phyloP scores from a whole-genome alignment of 2,888 invertebrate species.

The Drosophila melanosoma region DNA sequence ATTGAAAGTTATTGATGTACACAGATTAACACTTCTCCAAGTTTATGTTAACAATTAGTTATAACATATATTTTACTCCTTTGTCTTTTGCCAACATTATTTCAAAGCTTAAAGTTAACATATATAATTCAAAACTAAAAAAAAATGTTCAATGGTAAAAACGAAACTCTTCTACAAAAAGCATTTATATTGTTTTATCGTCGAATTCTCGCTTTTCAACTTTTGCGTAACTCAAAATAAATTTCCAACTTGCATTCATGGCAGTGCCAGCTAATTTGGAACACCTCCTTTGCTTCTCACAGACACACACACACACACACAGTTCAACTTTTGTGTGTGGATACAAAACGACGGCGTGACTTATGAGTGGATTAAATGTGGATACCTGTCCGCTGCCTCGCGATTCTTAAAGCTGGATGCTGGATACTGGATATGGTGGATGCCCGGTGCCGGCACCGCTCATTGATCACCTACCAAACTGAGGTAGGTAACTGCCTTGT shows the following conservation, averaged over 20 bases:
- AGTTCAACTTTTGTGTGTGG: conserved; percentile 18
- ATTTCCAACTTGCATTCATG: neutral
- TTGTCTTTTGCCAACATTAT: neutral
- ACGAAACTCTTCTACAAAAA: neutral
- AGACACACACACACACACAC: conserved; percentile 1
- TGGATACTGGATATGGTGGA: neutral
- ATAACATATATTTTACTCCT: neutral
- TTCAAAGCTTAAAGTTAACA: neutral
- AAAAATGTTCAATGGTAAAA: neutral
- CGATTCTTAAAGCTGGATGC: conserved; percentile 2
- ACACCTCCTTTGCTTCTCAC: conserved; percentile 21
- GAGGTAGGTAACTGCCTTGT: conserved; percentile 60
- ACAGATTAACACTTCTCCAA: conserved; percentile 23
- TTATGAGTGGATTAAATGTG: conserved; percentile 67
- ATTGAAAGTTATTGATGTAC: conserved; percentile 36
- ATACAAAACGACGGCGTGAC: conserved; percentile 63
- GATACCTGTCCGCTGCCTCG: conserved; percentile 41
- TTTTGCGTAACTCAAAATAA: neutral
- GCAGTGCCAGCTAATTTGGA: conserved; percentile 4
- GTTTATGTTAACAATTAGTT: conserved; percentile 9
- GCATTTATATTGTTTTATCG: neutral
- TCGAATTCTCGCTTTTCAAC: neutral
- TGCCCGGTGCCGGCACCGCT: conserved; percentile 26
- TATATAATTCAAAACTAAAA: neutral
- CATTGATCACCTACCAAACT: conserved; percentile 46